These are phyloP conservation scores for Tetrapedia diversipes DNA, from an alignment of 2,888 invertebrate species.

Conservation along the genomic window DNA sequence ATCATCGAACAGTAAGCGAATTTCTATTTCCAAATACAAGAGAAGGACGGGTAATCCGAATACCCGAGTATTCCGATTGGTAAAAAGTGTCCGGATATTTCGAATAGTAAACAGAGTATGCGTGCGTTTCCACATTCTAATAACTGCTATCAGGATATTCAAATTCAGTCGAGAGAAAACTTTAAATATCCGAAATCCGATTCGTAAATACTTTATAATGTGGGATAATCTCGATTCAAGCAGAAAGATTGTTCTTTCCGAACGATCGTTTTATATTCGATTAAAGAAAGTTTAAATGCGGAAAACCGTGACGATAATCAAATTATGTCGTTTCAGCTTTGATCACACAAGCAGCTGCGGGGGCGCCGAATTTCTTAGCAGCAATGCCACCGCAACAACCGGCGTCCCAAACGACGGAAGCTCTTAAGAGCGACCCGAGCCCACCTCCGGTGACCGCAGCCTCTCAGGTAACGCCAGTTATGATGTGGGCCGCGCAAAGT, in stretches of 20 bases:
- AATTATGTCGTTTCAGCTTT: conserved; percentile 67
- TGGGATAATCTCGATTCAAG: too few relatives aligned
- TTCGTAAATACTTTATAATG: too few relatives aligned
- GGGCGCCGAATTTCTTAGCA: conserved; percentile 66
- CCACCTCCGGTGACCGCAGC: conserved; percentile 72
- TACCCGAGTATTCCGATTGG: too few relatives aligned
- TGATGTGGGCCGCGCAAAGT: conserved; percentile 77
- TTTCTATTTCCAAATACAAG: not conserved
- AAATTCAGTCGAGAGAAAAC: too few relatives aligned
- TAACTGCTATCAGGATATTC: too few relatives aligned
- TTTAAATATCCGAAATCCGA: too few relatives aligned
- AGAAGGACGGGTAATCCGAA: too few relatives aligned
- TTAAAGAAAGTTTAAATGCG: too few relatives aligned
- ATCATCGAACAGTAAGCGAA: conserved; percentile 70
- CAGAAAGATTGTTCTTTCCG: not conserved
- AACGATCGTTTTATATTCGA: not conserved
- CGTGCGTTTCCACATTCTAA: too few relatives aligned
- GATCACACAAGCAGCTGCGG: conserved; percentile 70
- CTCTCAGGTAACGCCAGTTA: conserved; percentile 76
- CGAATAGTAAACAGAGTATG: too few relatives aligned
- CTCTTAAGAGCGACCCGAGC: conserved; percentile 78
- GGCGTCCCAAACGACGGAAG: conserved; percentile 65
- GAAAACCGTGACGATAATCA: too few relatives aligned
- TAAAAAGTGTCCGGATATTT: too few relatives aligned
- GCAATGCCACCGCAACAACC: conserved; percentile 64